Evolutionary conservation across 2,888 invertebrate species (phyloP).

Genomic region (Bombyx huttoni): DNA sequence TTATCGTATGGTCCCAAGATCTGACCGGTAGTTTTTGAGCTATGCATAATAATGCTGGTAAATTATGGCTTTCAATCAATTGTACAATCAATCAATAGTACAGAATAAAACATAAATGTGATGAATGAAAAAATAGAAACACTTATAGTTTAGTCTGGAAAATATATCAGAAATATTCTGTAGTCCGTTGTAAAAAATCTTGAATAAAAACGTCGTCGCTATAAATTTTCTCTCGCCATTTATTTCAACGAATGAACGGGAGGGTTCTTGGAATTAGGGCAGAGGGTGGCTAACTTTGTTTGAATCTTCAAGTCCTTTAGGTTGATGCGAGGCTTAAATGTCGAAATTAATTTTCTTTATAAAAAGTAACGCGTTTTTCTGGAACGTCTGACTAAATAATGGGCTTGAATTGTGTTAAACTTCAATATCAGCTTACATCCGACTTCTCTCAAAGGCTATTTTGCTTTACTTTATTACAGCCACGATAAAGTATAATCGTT

Average conservation of each 20-base stretch:
- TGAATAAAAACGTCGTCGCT: slow-evolving; percentile 32
- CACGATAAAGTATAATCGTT: no score
- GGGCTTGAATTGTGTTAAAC: neutral
- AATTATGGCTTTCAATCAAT: no score
- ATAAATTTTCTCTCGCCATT: slow-evolving; percentile 62
- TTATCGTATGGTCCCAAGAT: no score
- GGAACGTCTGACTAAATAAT: neutral
- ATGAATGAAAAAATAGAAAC: no score
- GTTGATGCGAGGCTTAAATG: neutral
- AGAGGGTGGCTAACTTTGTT: slow-evolving; percentile 12
- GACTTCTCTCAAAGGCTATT: neutral
- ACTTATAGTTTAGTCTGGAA: neutral
- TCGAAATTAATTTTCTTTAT: neutral
- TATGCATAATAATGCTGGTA: no score
- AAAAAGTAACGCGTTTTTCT: neutral
- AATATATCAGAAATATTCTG: neutral
- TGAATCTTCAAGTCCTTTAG: slow-evolving; percentile 19
- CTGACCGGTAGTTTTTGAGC: no score
- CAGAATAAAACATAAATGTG: no score
- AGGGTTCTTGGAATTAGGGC: slow-evolving; percentile 30
- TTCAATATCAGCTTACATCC: neutral
- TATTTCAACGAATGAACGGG: slow-evolving; percentile 48
- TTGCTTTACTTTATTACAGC: neutral
- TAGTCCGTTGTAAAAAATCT: slow-evolving; percentile 18
- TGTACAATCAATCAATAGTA: no score